These are phyloP conservation scores for Danio tinwini DNA, from an alignment of 2,797 vertebrate genomes.

Conservation along the genomic window DNA sequence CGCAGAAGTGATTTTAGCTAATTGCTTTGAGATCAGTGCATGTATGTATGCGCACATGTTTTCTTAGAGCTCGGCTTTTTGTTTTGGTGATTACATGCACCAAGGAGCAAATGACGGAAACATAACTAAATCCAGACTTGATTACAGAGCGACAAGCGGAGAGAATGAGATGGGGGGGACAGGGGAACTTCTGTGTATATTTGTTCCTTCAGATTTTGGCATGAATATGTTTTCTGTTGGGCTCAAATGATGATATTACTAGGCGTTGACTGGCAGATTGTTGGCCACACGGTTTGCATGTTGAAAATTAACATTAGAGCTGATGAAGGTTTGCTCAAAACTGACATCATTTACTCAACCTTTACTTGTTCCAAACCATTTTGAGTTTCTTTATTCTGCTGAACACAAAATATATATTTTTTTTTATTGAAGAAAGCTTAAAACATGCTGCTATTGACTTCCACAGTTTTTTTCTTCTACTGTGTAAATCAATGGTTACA, in stretches of 20 bases:
- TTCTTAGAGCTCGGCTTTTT: constrained; percentile 70
- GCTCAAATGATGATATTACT: constrained; percentile 16
- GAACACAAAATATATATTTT: no score
- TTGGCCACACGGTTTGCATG: constrained; percentile 5
- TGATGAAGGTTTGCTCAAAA: not conserved
- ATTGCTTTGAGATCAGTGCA: constrained; percentile 70
- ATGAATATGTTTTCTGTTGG: constrained; percentile 18
- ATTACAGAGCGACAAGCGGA: constrained; percentile 5
- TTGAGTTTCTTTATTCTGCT: no score
- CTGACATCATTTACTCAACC: no score
- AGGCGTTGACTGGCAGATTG: constrained; percentile 9
- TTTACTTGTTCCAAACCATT: no score
- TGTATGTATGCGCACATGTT: constrained; percentile 68
- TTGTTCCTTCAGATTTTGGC: constrained; percentile 12
- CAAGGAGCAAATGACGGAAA: constrained; percentile 64
- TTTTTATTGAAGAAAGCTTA: no score
- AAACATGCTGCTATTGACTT: no score
- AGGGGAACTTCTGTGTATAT: not conserved
- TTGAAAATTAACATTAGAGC: constrained; percentile 32
- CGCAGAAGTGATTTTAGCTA: constrained; percentile 66
- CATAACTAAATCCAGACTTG: constrained; percentile 54
- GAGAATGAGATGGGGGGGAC: not conserved
- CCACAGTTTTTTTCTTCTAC: no score
- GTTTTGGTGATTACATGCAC: constrained; percentile 71
- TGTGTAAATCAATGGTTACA: no score